phyloP scores from a whole-genome alignment of 53 echinoderm and acorn worm genomes.

The Henricia sp. region DNA sequence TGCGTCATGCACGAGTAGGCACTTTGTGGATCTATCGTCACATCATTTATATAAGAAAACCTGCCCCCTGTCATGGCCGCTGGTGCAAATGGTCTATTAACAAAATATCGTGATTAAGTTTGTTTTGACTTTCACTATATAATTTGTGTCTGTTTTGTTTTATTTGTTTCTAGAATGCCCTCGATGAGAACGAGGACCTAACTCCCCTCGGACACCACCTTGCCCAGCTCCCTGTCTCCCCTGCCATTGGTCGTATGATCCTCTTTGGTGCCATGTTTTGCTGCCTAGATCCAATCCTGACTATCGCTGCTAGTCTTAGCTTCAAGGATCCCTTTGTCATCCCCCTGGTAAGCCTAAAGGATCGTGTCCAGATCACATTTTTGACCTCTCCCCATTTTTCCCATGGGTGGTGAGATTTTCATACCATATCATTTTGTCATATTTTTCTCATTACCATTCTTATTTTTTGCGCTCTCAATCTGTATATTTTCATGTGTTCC shows the following conservation, averaged over 20 bases:
- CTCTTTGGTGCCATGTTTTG: conserved; percentile 99
- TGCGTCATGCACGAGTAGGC: no score
- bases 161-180: conserved; percentile 91
- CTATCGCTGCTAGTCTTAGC: conserved; percentile 90
- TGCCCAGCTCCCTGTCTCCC: conserved; percentile 90
- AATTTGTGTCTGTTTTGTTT: not conserved
- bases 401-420: no score
- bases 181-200: conserved; percentile 85
- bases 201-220: conserved; percentile 96
- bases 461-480: no score
- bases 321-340: conserved; percentile 98
- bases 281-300: conserved; percentile 95
- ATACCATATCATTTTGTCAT: no score
- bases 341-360: conserved; percentile 83
- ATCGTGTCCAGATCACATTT: no score
- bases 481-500: no score
- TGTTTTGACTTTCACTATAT: conserved; percentile 4
- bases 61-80: no score
- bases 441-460: no score
- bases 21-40: no score
- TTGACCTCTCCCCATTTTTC: no score
- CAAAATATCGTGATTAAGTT: not conserved
- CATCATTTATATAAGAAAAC: no score
- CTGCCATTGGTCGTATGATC: conserved; percentile 92
- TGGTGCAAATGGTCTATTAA: no score